phyloP scores from a whole-genome alignment of 2,888 invertebrate species.

The Aproaerema taeniolella region DNA sequence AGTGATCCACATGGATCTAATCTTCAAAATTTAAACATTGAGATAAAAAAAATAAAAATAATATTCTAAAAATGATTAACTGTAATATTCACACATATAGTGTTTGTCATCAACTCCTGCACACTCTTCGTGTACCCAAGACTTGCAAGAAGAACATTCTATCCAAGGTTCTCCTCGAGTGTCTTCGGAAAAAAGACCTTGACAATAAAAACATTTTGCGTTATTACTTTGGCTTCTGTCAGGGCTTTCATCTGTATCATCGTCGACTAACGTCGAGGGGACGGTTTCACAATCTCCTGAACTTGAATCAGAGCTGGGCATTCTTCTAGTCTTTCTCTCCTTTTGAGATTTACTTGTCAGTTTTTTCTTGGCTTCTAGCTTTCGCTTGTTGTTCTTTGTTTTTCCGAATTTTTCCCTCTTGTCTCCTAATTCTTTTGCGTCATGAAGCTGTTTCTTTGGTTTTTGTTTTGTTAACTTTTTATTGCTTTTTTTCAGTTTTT shows the following conservation, averaged over 20 bases:
- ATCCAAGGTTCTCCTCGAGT: constrained; percentile 15
- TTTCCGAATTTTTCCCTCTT: constrained; percentile 3
- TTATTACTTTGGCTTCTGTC: constrained; percentile 10
- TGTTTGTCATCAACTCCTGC: constrained; percentile 7
- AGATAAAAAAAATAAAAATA: no score
- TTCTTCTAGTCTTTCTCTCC: constrained; percentile 11
- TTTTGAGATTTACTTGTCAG: constrained; percentile 3
- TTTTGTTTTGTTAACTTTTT: constrained; percentile 8
- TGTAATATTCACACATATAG: background rate
- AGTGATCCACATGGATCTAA: no score
- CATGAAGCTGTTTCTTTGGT: no score
- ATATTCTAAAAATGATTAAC: background rate
- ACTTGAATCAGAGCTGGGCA: constrained; percentile 1
- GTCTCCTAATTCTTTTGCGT: background rate
- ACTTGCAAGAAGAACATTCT: constrained; percentile 12
- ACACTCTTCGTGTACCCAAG: constrained; percentile 13
- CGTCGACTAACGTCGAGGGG: constrained; percentile 10
- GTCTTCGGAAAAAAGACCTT: constrained; percentile 16
- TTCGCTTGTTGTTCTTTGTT: background rate
- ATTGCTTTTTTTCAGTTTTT: background rate
- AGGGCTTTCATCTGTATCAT: constrained; percentile 14
- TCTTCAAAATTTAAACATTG: no score
- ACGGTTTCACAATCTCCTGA: constrained; percentile 6
- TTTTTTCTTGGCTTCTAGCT: constrained; percentile 6
- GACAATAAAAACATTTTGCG: constrained; percentile 14